A percentile compares a stretch with the other conserved stretches of the same genome.
Conservation (phyloP, 2,113 vertebrate species). For the Mastomys natalensis region DNA sequence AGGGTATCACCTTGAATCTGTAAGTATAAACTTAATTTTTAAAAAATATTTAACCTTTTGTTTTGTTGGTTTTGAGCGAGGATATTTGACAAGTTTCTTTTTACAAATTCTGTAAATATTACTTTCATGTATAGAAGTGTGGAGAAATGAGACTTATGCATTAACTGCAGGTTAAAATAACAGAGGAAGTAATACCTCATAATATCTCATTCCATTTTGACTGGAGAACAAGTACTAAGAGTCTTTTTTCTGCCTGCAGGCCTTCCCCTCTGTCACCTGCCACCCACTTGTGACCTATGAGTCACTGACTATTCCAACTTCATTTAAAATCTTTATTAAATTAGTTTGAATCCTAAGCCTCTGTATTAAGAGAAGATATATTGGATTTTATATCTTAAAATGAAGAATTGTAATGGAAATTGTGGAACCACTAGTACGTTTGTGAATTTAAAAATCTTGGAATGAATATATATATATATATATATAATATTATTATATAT, state of each 20-base stretch:
- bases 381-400: conserved; percentile 82
- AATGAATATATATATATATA: not conserved
- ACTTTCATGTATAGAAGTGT: conserved; percentile 66
- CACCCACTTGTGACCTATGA: conserved; percentile 97
- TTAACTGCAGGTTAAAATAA: conserved; percentile 86
- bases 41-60: not conserved
- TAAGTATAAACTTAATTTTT: conserved; percentile 48
- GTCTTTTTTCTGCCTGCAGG: conserved; percentile 92
- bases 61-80: not conserved
- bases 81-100: conserved; percentile 42
- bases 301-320: conserved; percentile 93
- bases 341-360: conserved; percentile 92
- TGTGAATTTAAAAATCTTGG: not conserved
- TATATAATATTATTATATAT: no score
- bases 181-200: conserved; percentile 86
- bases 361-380: conserved; percentile 87
- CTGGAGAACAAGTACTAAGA: conserved; percentile 87
- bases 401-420: conserved; percentile 60
- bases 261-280: conserved; percentile 94
- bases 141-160: conserved; percentile 56
- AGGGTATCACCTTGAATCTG: not conserved
- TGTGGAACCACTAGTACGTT: conserved; percentile 26
- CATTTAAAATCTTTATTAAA: conserved; percentile 95
- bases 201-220: conserved; percentile 84
- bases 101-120: conserved; percentile 63